Evolutionary conservation across 2,888 invertebrate species (phyloP).

Genomic region (Rhingia rostrata): DNA sequence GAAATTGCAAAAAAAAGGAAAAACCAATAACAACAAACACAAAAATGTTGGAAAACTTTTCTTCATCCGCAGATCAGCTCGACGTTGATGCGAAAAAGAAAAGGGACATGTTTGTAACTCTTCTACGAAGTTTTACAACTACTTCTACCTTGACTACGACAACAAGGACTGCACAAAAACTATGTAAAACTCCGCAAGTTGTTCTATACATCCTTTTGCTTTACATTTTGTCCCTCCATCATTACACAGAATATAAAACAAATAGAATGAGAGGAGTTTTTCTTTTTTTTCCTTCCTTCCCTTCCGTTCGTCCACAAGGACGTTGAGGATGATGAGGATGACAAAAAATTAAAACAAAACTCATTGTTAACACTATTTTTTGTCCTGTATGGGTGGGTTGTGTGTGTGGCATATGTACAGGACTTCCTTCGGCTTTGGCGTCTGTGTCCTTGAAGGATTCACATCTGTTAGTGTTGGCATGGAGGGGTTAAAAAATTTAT

Average conservation of each 20-base stretch:
- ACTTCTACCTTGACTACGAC: slow-evolving; percentile 66
- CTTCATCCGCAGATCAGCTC: background rate
- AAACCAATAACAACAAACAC: slow-evolving; percentile 9
- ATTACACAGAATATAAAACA: slow-evolving; percentile 60
- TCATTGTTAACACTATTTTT: slow-evolving; percentile 71
- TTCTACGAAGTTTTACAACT: slow-evolving; percentile 52
- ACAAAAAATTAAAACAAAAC: slow-evolving; percentile 70
- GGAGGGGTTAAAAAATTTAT: slow-evolving; percentile 65
- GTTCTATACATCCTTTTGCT: slow-evolving; percentile 29
- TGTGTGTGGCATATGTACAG: slow-evolving; percentile 5
- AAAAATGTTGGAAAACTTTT: slow-evolving; percentile 19
- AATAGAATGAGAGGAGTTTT: slow-evolving; percentile 61
- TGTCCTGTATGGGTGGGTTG: slow-evolving; percentile 1
- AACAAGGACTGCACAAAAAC: slow-evolving; percentile 56
- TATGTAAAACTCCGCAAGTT: slow-evolving; percentile 41
- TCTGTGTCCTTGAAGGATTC: slow-evolving; percentile 61
- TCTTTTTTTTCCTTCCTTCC: slow-evolving; percentile 15
- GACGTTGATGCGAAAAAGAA: slow-evolving; percentile 8
- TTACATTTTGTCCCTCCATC: slow-evolving; percentile 43
- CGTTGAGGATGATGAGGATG: slow-evolving; percentile 15
- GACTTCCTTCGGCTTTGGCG: slow-evolving; percentile 43
- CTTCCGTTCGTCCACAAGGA: slow-evolving; percentile 7
- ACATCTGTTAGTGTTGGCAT: slow-evolving; percentile 65
- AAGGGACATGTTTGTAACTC: slow-evolving; percentile 48
- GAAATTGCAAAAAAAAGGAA: slow-evolving; percentile 25